These are phyloP conservation scores for Pardosa pseudoannulata DNA, from an alignment of 2,888 invertebrate species.

Conservation along the genomic window DNA sequence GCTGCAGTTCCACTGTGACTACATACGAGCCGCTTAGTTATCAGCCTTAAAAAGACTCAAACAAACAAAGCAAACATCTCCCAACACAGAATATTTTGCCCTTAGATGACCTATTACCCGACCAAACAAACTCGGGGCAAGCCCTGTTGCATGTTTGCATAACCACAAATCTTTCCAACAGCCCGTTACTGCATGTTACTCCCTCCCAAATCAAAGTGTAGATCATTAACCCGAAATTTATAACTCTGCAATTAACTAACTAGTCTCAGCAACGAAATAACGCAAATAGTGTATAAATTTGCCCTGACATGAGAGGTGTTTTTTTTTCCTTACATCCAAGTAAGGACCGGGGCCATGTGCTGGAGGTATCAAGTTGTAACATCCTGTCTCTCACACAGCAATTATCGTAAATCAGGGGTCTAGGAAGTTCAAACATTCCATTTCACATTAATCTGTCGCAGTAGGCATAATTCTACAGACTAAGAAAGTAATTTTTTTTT, in stretches of 20 bases:
- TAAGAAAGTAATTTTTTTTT: background rate
- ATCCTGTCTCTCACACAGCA: constrained; percentile 37
- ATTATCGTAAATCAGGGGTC: constrained; percentile 54
- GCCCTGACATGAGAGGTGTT: background rate
- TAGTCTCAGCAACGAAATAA: constrained; percentile 9
- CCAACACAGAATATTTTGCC: background rate
- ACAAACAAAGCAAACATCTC: background rate
- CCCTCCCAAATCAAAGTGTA: constrained; percentile 33
- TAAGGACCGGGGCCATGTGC: constrained; percentile 32
- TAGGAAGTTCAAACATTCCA: constrained; percentile 44
- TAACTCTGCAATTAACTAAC: constrained; percentile 23
- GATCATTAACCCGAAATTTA: constrained; percentile 30
- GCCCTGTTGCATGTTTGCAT: constrained; percentile 14
- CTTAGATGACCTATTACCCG: background rate
- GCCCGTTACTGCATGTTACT: constrained; percentile 30
- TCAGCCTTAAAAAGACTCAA: background rate
- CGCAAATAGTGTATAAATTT: background rate
- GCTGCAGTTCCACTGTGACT: no score
- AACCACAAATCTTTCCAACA: constrained; percentile 30
- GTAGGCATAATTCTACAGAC: constrained; percentile 7
- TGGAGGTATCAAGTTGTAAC: constrained; percentile 45
- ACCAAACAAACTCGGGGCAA: background rate
- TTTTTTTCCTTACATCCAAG: background rate
- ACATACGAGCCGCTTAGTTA: no score
- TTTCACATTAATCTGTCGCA: constrained; percentile 62